Evolutionary conservation across 2,113 vertebrate species (phyloP), one percentile per base, ranked within the genome.

Genomic region (Tinamus guttatus): DNA sequence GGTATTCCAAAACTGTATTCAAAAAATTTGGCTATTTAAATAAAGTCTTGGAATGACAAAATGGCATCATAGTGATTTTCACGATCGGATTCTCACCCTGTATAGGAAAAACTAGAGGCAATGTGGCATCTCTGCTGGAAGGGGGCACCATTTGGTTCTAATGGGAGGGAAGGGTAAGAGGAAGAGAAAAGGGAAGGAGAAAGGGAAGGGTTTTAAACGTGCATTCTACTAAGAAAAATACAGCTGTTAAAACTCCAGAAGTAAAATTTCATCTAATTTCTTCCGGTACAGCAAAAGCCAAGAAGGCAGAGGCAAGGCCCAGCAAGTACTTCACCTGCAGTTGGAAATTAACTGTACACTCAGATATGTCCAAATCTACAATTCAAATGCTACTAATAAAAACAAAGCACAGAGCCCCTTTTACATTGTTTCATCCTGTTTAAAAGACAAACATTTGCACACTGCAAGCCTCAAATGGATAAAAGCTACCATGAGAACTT

Each of bases 371-470:
- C 92, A 96, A 94, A 95, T 87, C 92, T 96, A 96, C 70, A 85
- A 96, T 85, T 95, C 89, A 95, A 97, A 96, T 91, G 93, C 94
- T 94, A 73, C 91, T 97, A 96, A 97, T 87, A 93, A 97, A 97
- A 97, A 85, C 65, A 94, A 96, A 94, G 94, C 59, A 73, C 75
- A 90, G 94, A 96, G 90, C 74, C 96, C 92, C 94, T 94, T 97
- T 97, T 97, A 97, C 97, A 97, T 96, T 97, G 94, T 94, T 97
- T 96, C 90, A 94, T 85, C 69, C 95, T 96, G 89, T 94, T 96
- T 96, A 98, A 97, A 98, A 98, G 97, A 91, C 93, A 98, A 98
- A 98, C 96, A 97, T 97, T 98, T 98, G 97, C 87, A 95, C 25
- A 38, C 94, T 89, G 95, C 95, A 96, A 97, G 97, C 96, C 95